Percentiles rank a stretch among this genome's conserved stretches.
phyloP scores from a whole-genome alignment of 2,888 invertebrate genomes.

The Campaea margaritaria region DNA sequence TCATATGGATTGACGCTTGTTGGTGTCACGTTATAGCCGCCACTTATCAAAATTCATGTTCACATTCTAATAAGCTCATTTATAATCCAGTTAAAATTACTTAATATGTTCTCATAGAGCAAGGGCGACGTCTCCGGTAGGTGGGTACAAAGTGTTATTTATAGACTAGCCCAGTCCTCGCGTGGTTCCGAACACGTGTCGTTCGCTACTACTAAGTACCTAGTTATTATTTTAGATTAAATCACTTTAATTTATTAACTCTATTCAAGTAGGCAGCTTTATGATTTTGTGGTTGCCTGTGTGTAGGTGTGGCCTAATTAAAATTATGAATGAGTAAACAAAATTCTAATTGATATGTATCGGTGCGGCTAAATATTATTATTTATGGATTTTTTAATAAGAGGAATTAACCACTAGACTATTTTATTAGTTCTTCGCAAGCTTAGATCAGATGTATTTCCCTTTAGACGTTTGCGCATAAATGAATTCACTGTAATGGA shows the following conservation, averaged over 20 bases:
- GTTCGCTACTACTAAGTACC: neutral
- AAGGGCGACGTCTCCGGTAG: conserved; percentile 37
- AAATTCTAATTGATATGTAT: no score
- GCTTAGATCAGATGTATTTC: no score
- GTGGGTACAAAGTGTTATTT: conserved; percentile 29
- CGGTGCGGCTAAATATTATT: neutral
- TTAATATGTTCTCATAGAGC: conserved; percentile 24
- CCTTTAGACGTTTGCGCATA: no score
- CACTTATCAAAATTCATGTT: conserved; percentile 3
- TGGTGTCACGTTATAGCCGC: neutral
- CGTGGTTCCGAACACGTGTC: conserved; percentile 34
- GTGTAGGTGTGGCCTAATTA: conserved; percentile 1
- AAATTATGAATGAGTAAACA: conserved; percentile 3
- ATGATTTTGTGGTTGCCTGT: conserved; percentile 1
- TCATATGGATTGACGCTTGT: no score
- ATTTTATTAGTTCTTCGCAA: no score
- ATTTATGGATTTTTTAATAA: neutral
- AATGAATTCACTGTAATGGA: no score
- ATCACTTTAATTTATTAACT: conserved; percentile 11
- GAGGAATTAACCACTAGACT: no score
- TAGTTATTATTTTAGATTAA: conserved; percentile 21
- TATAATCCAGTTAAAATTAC: conserved; percentile 29
- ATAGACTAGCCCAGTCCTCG: conserved; percentile 33
- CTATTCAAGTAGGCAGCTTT: conserved; percentile 1
- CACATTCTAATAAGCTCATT: conserved; percentile 21